Conservation (phyloP, 2,113 vertebrate species). For the Archilochus colubris region DNA sequence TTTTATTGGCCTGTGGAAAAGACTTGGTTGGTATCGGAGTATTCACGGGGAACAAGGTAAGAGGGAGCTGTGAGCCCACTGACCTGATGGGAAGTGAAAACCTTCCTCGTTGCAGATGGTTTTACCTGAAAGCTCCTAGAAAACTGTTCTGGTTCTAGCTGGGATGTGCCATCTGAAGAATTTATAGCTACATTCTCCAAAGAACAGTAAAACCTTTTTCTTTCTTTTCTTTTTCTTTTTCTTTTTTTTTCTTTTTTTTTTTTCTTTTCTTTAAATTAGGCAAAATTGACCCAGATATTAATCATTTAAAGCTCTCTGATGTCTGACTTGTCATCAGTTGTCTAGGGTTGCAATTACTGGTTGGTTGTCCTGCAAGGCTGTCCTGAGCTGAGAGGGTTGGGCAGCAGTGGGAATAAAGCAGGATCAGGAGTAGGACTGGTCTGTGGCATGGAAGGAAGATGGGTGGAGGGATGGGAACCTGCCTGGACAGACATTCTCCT, state of each 20-base stretch:
- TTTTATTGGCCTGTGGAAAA: background rate
- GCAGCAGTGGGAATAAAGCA: background rate
- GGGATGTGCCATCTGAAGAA: background rate
- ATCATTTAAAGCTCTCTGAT: background rate
- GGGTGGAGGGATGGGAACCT: conserved; percentile 29
- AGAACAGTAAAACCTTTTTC: background rate
- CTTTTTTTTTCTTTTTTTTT: too few species aligned
- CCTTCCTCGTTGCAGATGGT: background rate
- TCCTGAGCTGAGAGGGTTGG: background rate
- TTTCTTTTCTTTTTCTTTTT: too few species aligned
- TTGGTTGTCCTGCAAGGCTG: background rate
- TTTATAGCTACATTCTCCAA: background rate
- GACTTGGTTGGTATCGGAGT: background rate
- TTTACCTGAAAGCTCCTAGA: background rate
- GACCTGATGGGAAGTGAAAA: background rate
- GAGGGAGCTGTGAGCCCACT: background rate
- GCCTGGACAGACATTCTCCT: background rate
- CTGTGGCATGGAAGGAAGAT: background rate
- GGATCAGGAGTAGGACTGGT: background rate
- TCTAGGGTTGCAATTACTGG: background rate
- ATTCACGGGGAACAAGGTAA: background rate
- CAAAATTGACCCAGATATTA: background rate
- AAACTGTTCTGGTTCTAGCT: background rate
- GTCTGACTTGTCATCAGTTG: background rate
- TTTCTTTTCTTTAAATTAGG: too few species aligned